Evolutionary conservation across 1,140 invertebrate genomes (phyloP), one percentile per base, ranked within the genome.

Genomic region (Diploscapter pachys): DNA sequence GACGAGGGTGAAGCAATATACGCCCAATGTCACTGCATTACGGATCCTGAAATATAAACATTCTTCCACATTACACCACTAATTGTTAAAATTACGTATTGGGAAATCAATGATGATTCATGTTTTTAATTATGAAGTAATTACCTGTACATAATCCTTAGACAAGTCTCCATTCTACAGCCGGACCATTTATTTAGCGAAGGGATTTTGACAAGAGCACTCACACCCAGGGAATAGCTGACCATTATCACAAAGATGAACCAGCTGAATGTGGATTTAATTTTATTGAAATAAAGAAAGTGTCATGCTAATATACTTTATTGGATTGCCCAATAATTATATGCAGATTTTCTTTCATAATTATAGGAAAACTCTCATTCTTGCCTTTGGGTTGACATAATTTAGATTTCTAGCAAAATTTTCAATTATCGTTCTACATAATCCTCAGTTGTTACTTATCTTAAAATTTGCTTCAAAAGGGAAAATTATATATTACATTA

Each of bases 81-180:
- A 31, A 31, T 31, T 31, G 31, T 31, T 31, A 0, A 31, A 31
- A 31, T 31, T 31, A 31, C 31, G 31, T 31, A 31, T 31, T 31
- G 31, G 31, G 31, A 31, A 31, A 31, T 31, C 31, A 31, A 31
- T 31, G 31, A 31, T 31, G 0, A 31, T 31, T 31, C 31, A 2
- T 59, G 9, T 4, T 54, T 31, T 31, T 31, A 31, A 31, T 31
- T 4, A 13, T 49, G 3, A 13, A 3, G 8, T 9, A 48, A 9
- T 3, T 73, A 77, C 62, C 59, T 62, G 50, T 76, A 78, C 72
- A 76, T 76, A 52, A 52, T 31, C 51, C 77, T 62, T 63, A 79
- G 65, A 65, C 78, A 79, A 8, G 78, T 79, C 63, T 79, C 78
- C 49, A 79, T 79, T 66, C 69, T 73, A 62, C 78, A 79, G 9